phyloP scores from a whole-genome alignment of 2,113 vertebrate species.

The Gymnobelideus leadbeateri region DNA sequence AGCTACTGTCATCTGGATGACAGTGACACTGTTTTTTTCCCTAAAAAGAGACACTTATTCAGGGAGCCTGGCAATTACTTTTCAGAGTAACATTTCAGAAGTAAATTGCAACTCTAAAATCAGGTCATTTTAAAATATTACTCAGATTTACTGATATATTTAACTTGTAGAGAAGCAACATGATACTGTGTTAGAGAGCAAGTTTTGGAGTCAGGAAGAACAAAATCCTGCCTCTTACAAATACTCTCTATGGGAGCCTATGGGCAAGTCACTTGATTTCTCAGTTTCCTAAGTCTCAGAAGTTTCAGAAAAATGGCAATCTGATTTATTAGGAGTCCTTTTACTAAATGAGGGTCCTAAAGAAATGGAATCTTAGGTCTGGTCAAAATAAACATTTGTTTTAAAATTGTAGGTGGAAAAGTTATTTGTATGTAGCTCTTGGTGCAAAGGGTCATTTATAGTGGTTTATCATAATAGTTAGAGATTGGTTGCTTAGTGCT shows the following conservation, averaged over 20 bases:
- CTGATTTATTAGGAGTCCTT: neutral
- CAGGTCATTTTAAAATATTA: neutral
- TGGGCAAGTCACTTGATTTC: neutral
- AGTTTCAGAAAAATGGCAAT: neutral
- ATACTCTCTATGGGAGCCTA: neutral
- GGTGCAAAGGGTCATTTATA: neutral
- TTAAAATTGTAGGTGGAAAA: neutral
- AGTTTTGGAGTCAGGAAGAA: neutral
- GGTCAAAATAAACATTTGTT: neutral
- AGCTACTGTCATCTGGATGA: neutral
- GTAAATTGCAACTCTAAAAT: neutral
- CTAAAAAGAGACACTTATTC: neutral
- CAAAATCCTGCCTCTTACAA: neutral
- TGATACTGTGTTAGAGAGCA: neutral
- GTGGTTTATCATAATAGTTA: neutral
- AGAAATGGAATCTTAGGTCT: neutral
- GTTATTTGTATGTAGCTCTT: neutral
- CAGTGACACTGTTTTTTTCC: neutral
- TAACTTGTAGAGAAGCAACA: neutral
- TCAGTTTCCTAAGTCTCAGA: neutral
- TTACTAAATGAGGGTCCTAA: neutral
- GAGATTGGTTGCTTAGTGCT: neutral
- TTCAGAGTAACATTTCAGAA: neutral
- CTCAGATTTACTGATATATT: neutral
- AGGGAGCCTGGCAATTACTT: neutral